A percentile compares a stretch with the other conserved stretches of the same genome.
These are phyloP conservation scores for Patella pellucida DNA, from an alignment of 2,888 invertebrate species.

Conservation along the genomic window DNA sequence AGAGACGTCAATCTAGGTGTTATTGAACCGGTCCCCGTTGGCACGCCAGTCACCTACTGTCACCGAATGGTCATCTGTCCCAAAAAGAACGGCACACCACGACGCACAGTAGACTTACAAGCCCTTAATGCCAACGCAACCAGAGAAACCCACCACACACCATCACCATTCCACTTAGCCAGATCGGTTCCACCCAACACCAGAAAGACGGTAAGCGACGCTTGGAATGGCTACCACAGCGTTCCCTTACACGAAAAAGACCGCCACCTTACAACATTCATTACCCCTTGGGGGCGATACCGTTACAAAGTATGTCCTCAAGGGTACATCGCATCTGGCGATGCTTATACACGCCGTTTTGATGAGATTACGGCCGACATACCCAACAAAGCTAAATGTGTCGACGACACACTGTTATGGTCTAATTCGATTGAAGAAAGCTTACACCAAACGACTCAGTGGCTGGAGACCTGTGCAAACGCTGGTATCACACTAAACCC, in stretches of 20 bases:
- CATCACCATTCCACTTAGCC: slow-evolving; percentile 33
- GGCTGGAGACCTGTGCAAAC: slow-evolving; percentile 42
- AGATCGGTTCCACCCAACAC: slow-evolving; percentile 34
- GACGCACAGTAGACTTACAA: slow-evolving; percentile 41
- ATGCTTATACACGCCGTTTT: slow-evolving; percentile 44
- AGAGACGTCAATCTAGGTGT: slow-evolving; percentile 35
- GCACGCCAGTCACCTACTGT: slow-evolving; percentile 48
- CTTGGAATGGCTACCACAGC: slow-evolving; percentile 34
- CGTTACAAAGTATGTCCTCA: slow-evolving; percentile 21
- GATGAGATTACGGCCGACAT: slow-evolving; percentile 50
- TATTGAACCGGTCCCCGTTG: slow-evolving; percentile 42
- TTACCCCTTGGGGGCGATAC: slow-evolving; percentile 45
- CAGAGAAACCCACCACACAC: slow-evolving; percentile 35
- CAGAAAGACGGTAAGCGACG: slow-evolving; percentile 35
- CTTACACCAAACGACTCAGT: slow-evolving; percentile 39
- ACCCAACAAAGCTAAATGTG: slow-evolving; percentile 49
- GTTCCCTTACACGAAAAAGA: slow-evolving; percentile 36
- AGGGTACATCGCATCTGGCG: slow-evolving; percentile 29
- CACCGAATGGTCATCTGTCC: slow-evolving; percentile 39
- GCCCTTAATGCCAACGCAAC: slow-evolving; percentile 27
- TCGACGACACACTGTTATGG: slow-evolving; percentile 45
- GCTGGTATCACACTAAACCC: slow-evolving; percentile 48
- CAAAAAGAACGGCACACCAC: slow-evolving; percentile 41
- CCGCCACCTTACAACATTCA: slow-evolving; percentile 36
- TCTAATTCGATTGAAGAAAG: slow-evolving; percentile 31